phyloP scores from a whole-genome alignment of 2,797 vertebrate genomes.

The Cichlasoma orientale region DNA sequence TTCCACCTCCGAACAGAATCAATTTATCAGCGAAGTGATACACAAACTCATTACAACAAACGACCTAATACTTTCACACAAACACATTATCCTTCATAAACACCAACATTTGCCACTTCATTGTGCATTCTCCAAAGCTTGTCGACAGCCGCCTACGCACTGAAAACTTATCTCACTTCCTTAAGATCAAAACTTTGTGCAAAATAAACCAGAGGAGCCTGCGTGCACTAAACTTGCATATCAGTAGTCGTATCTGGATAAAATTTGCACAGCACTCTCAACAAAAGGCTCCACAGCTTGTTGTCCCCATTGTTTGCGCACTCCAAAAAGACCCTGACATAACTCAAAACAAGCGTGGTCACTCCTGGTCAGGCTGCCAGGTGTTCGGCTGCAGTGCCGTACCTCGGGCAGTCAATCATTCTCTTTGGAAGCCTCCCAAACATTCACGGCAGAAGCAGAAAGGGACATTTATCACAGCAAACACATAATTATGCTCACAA shows the following conservation, averaged over 20 bases:
- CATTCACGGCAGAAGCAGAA: constrained; percentile 20
- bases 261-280: background rate
- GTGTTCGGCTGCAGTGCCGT: constrained; percentile 50
- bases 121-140: background rate
- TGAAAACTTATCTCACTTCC: background rate
- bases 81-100: background rate
- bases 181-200: background rate
- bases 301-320: constrained; percentile 35
- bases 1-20: background rate
- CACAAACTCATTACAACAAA: background rate
- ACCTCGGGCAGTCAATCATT: constrained; percentile 44
- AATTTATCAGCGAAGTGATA: background rate
- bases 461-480: constrained; percentile 33
- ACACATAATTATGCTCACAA: constrained; percentile 21
- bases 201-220: background rate
- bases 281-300: constrained; percentile 7
- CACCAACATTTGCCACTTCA: background rate
- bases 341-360: constrained; percentile 33
- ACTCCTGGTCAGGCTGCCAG: constrained; percentile 37
- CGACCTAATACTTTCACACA: background rate
- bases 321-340: constrained; percentile 30
- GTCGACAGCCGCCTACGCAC: background rate
- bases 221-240: background rate
- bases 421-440: constrained; percentile 56
- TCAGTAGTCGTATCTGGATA: background rate